These are phyloP conservation scores for Eufriesea mexicana DNA, from an alignment of 1,140 invertebrate species.

Conservation along the genomic window DNA sequence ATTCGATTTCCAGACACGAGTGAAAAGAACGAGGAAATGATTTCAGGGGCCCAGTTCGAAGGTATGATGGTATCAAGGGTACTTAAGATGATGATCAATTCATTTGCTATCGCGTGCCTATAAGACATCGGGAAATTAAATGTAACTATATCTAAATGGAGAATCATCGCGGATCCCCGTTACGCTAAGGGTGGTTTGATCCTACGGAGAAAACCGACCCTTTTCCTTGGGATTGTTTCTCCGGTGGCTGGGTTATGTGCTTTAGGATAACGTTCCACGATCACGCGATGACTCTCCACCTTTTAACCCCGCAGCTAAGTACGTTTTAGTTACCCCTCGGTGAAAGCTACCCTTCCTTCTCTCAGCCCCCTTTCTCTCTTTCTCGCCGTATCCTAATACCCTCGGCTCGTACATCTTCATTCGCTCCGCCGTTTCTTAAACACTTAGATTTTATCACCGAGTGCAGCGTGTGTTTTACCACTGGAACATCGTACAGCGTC, in stretches of 20 bases:
- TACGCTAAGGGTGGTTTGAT: conserved; percentile 47
- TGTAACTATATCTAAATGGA: conserved; percentile 56
- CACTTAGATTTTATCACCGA: conserved; percentile 63
- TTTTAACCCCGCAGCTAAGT: conserved; percentile 73
- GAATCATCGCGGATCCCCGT: conserved; percentile 51
- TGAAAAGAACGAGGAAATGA: conserved; percentile 6
- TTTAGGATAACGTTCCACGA: conserved; percentile 76
- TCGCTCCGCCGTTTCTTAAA: conserved; percentile 65
- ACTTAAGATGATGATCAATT: conserved; percentile 46
- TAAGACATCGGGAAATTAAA: conserved; percentile 49
- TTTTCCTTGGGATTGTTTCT: conserved; percentile 68
- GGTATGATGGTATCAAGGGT: conserved; percentile 11
- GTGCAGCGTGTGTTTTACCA: conserved; percentile 29
- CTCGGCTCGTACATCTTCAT: conserved; percentile 65
- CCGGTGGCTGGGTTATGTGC: conserved; percentile 62
- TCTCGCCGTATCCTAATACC: conserved; percentile 48
- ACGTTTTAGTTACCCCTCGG: conserved; percentile 71
- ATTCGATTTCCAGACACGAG: neutral
- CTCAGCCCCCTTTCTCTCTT: neutral
- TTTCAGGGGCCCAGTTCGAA: neutral
- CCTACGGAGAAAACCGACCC: conserved; percentile 50
- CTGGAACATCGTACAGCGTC: conserved; percentile 25
- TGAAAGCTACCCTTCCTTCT: conserved; percentile 50
- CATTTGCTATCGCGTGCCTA: conserved; percentile 36
- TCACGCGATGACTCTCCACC: conserved; percentile 76